Evolutionary conservation across 2,797 vertebrate genomes (phyloP), one percentile per base, ranked within the genome.

Genomic region (Poeciliopsis presidionis): DNA sequence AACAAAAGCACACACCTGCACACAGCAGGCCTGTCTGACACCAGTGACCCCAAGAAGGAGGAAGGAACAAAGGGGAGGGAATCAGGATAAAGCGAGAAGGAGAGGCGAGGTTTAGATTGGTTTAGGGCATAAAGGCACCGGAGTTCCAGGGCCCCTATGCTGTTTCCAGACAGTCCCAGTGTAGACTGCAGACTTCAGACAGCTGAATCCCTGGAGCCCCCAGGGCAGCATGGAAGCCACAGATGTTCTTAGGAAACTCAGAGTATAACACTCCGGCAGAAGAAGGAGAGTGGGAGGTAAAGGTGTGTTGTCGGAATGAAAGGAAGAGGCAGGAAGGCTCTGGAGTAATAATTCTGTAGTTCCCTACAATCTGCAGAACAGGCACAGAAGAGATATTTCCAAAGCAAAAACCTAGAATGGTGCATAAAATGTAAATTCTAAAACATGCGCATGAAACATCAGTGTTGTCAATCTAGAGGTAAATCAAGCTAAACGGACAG

Each of bases 11-110:
- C 91, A 94, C 95, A 95, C 94, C 94, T 95, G 94, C 89, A 83
- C 94, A 92, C 94, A 94, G 95, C 94, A 95, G 94, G 95, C 90
- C 92, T 94, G 93, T 95, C 94, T 95, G 94, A 93, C 94, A 95
- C 91, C 90, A 87, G 75, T 91, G 92, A 94, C 92, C 94, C 89
- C 75, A 67, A 74, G 87, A 93, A 86, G 86, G 87, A 86, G 84
- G 84, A 86, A 87, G 86, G 88, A 93, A 90, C 86, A 92, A 93
- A 94, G 80, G 84, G 81, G 88, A 90, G 82, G 89, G 88, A 87
- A 90, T 87, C 80, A 45, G 86, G 81, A 89, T 85, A 87, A 89
- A 91, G 87, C 82, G 90, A 89, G 86, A 90, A 87, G 92, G 88
- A 83, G 89, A 86, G 81, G 81, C 80, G 73, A 89, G 91, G 86